These are phyloP conservation scores for Sitophilus oryzae DNA, from an alignment of 1,140 invertebrate genomes.

Conservation along the genomic window DNA sequence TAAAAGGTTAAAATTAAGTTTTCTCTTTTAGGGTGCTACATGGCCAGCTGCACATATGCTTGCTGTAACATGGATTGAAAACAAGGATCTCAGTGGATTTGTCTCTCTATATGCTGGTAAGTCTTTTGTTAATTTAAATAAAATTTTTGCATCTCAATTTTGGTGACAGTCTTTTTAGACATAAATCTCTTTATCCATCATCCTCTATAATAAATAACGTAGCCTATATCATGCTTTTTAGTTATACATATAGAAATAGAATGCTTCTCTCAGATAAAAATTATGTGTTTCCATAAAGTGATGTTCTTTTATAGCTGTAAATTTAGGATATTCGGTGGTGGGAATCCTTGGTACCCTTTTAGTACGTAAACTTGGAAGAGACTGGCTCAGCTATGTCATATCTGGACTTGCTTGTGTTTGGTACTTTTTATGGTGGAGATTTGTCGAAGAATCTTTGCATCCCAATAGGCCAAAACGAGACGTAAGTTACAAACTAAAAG, in stretches of 20 bases:
- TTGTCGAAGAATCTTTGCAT: constrained; percentile 55
- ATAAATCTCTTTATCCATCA: no score
- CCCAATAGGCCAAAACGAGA: constrained; percentile 41
- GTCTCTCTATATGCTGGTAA: constrained; percentile 54
- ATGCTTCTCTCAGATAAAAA: no score
- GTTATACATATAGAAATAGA: no score
- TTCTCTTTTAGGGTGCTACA: constrained; percentile 50
- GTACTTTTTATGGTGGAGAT: constrained; percentile 62
- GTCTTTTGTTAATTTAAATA: constrained; percentile 1
- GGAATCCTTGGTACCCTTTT: constrained; percentile 51
- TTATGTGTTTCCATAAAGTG: no score
- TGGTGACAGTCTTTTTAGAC: no score
- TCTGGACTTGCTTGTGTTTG: constrained; percentile 54
- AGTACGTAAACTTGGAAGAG: constrained; percentile 49
- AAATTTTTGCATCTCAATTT: background rate
- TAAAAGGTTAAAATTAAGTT: no score
- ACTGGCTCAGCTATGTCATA: constrained; percentile 56
- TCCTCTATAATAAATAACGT: no score
- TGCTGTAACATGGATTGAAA: constrained; percentile 56
- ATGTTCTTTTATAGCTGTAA: constrained; percentile 46
- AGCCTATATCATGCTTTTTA: no score
- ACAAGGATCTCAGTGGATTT: constrained; percentile 52
- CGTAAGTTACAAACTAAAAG: constrained; percentile 34
- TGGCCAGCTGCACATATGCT: constrained; percentile 57
- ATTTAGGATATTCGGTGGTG: constrained; percentile 52